Evolutionary conservation across 1,140 invertebrate species (phyloP).

Genomic region (Magallana ariakensis): DNA sequence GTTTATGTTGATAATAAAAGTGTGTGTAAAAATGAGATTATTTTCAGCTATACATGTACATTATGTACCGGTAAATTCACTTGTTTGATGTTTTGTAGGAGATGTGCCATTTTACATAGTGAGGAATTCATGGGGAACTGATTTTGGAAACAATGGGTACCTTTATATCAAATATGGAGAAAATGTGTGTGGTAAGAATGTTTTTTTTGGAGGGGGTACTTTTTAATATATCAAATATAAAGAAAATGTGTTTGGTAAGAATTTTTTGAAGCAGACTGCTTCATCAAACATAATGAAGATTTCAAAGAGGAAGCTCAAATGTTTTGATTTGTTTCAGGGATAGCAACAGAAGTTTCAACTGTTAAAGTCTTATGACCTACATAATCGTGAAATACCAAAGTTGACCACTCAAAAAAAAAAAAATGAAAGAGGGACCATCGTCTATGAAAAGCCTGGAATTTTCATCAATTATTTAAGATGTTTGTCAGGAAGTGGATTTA

Average conservation of each 20-base stretch:
- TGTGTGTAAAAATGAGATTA: too few relatives aligned
- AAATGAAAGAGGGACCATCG: too few relatives aligned
- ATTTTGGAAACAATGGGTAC: conserved; percentile 89
- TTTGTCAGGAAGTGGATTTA: too few relatives aligned
- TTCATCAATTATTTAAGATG: too few relatives aligned
- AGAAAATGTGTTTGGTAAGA: too few relatives aligned
- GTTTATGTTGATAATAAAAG: too few relatives aligned
- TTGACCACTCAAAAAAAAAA: conserved; percentile 33
- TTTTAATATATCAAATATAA: too few relatives aligned
- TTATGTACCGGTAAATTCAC: too few relatives aligned
- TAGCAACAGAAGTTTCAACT: conserved; percentile 54
- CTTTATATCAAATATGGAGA: conserved; percentile 87
- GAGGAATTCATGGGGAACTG: conserved; percentile 90
- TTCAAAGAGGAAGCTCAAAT: neutral
- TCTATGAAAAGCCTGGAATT: too few relatives aligned
- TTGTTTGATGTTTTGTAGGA: conserved; percentile 67
- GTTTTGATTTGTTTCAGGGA: conserved; percentile 45
- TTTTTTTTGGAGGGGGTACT: neutral
- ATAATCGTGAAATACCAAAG: conserved; percentile 39
- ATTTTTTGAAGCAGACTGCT: too few relatives aligned
- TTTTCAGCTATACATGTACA: too few relatives aligned
- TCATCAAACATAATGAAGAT: too few relatives aligned
- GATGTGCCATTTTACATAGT: conserved; percentile 90
- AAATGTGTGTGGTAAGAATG: conserved; percentile 87
- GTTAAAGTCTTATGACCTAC: conserved; percentile 22